These are phyloP conservation scores for Gambusia affinis DNA, from an alignment of 2,113 vertebrate species.

Conservation along the genomic window DNA sequence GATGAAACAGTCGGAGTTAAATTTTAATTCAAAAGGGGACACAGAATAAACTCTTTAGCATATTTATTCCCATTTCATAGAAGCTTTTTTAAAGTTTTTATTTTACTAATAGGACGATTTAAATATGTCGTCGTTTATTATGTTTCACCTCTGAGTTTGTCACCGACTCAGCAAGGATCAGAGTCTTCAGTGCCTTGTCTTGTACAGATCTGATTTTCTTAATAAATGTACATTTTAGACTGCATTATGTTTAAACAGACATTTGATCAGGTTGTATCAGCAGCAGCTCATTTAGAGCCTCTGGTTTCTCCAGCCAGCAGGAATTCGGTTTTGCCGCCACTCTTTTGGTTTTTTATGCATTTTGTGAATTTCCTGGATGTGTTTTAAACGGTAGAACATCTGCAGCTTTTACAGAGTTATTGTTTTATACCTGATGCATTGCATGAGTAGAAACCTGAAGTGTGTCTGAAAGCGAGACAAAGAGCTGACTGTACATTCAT, in stretches of 20 bases:
- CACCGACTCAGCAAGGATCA: neutral
- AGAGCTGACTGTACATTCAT: slow-evolving; percentile 15
- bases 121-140: neutral
- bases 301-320: neutral
- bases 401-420: neutral
- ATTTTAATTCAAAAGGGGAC: neutral
- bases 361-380: neutral
- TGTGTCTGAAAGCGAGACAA: slow-evolving; percentile 32
- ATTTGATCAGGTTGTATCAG: neutral
- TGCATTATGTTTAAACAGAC: neutral
- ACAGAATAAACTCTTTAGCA: neutral
- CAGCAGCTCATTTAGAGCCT: neutral
- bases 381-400: neutral
- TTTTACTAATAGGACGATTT: neutral
- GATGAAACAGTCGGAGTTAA: neutral
- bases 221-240: neutral
- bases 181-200: no score
- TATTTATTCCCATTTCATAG: neutral
- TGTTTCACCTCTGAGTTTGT: neutral
- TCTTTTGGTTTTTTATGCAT: neutral
- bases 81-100: neutral
- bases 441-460: neutral
- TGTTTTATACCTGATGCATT: neutral
- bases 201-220: no score
- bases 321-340: neutral